Percentiles rank a stretch among this genome's conserved stretches.
These are phyloP conservation scores for Drosophila percnosoma DNA, from an alignment of 2,888 invertebrate genomes.

Conservation along the genomic window DNA sequence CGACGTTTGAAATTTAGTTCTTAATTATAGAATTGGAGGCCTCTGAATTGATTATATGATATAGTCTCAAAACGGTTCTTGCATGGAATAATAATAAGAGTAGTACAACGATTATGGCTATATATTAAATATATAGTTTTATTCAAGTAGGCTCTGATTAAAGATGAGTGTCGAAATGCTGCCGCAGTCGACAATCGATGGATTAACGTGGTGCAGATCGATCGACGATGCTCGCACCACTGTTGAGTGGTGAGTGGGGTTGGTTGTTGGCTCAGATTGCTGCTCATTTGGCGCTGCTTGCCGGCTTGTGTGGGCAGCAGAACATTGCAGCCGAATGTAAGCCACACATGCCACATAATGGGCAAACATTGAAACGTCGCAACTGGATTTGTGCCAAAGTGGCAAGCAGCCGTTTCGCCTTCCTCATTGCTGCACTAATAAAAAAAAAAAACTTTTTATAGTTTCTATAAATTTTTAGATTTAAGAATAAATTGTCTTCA, in stretches of 20 bases:
- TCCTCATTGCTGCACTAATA: background rate
- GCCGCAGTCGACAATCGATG: constrained; percentile 23
- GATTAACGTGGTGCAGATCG: constrained; percentile 40
- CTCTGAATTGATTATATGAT: no score
- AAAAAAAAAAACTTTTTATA: no score
- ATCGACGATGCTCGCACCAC: constrained; percentile 39
- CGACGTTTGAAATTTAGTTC: no score
- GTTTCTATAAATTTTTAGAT: background rate
- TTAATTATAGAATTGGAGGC: no score
- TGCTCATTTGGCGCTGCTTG: constrained; percentile 45
- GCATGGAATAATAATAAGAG: background rate
- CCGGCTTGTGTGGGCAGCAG: constrained; percentile 70
- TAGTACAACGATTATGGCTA: background rate
- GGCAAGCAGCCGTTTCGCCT: constrained; percentile 39
- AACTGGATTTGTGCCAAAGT: constrained; percentile 71
- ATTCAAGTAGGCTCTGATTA: constrained; percentile 12
- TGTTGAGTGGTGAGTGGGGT: constrained; percentile 31
- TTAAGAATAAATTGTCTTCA: background rate
- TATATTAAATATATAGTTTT: background rate
- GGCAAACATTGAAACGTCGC: constrained; percentile 53
- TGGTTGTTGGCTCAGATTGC: background rate
- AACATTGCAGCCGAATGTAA: constrained; percentile 67
- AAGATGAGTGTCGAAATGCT: constrained; percentile 22
- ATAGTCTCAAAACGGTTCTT: background rate
- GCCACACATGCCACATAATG: constrained; percentile 76